A percentile compares a stretch with the other conserved stretches of the same genome.
These are phyloP conservation scores for Synanthedon myopaeformis DNA, from an alignment of 2,888 invertebrate species.

Conservation along the genomic window DNA sequence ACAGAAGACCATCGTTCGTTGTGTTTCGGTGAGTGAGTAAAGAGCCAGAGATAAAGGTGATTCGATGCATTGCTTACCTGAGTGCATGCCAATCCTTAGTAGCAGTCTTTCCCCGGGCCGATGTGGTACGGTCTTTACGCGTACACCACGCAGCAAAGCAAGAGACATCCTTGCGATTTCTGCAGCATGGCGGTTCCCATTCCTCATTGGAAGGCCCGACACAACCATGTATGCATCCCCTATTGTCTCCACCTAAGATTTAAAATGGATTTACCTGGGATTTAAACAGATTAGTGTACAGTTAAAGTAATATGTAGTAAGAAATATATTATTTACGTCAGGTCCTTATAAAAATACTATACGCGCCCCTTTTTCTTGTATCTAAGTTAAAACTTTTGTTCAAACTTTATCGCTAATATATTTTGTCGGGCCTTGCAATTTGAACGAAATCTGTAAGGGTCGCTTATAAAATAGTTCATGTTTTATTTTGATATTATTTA, in stretches of 20 bases:
- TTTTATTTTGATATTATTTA: too few species aligned
- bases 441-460: too few species aligned
- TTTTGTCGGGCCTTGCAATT: too few species aligned
- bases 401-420: too few species aligned
- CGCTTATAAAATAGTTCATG: too few species aligned
- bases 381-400: too few species aligned
- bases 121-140: conserved; percentile 91
- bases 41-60: too few species aligned
- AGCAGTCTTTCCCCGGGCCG: conserved; percentile 88
- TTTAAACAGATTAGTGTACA: neutral
- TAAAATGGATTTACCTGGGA: conserved; percentile 25
- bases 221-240: conserved; percentile 90
- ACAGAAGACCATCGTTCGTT: too few species aligned
- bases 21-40: too few species aligned
- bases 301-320: neutral
- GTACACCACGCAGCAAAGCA: conserved; percentile 85
- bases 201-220: conserved; percentile 91
- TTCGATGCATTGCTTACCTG: conserved; percentile 60
- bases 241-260: conserved; percentile 82
- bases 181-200: conserved; percentile 90
- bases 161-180: conserved; percentile 95
- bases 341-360: too few species aligned
- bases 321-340: neutral
- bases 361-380: too few species aligned
- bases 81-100: conserved; percentile 94